Base-by-base conservation (phyloP, 2,888 invertebrate genomes). In the Ophraella communa region DNA sequence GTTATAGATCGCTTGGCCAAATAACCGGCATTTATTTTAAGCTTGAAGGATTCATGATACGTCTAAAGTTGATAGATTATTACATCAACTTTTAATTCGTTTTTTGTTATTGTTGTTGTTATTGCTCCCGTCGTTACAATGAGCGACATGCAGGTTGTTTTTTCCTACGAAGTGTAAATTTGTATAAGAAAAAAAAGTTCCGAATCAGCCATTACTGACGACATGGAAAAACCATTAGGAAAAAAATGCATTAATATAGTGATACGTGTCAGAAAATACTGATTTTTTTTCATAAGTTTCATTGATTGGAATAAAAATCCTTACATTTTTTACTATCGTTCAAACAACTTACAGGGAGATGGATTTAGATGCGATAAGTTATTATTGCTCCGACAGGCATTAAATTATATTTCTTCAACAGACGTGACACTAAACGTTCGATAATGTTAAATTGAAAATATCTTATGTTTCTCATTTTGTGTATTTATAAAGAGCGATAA, bases 21-120 rank as follows among this genome's bases (percentile, higher is more conserved):
- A 51, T 23, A 14, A 51, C 49, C n/a, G 17, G 49, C 49, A 51
- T 51, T 51, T 17, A 51, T 51, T 51, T 51, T 11, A 24, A 24
- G 27, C 24, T 51, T 14, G 27, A 24, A 51, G 4, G 24, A 23
- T 51, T 27, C 27, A 17, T 17, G 14, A 51, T 17, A 17, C 39
- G 27, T 17, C 49, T 51, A 10, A 51, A 27, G 8, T 27, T 51
- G 21, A 51, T 51, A 45, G 20, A 45, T 45, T 39, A 39, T 14
- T 39, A 39, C 39, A 35, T 35, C 35, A 39, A 39, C 17, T 39
- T 39, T 39, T 39, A 39, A 39, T 39, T 39, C 39, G 39, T 4
- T 39, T 39, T 39, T 39, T n/a, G 17, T 39, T 39, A 17, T 39
- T 39, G 39, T 39, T 39, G 39, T 39, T 39, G 39, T 39, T 39